Conservation (phyloP, 1,140 invertebrate species). For the Holcopasites calliopsidis region DNA sequence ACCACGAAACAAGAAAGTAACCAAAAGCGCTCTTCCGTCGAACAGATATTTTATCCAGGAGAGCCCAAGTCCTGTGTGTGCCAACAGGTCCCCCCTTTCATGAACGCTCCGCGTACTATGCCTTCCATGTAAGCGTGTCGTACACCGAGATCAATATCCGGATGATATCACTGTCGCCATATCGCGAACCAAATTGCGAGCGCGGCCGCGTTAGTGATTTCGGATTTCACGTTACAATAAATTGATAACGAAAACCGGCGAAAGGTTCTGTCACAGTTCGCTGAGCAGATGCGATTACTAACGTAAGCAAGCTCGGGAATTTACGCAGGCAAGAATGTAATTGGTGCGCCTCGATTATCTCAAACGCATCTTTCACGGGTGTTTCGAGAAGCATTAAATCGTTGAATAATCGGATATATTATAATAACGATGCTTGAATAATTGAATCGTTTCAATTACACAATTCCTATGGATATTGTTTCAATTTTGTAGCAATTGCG, state of each 20-base stretch:
- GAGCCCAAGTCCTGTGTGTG: background rate
- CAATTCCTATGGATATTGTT: no score
- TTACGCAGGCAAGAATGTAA: slow-evolving; percentile 18
- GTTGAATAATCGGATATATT: no score
- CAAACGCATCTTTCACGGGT: background rate
- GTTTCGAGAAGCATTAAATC: background rate
- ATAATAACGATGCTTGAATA: no score
- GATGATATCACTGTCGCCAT: slow-evolving; percentile 52
- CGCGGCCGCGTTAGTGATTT: slow-evolving; percentile 52
- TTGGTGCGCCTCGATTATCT: background rate
- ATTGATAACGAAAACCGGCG: slow-evolving; percentile 58
- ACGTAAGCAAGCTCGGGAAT: slow-evolving; percentile 35
- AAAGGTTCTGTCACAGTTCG: slow-evolving; percentile 17
- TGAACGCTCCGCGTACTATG: background rate
- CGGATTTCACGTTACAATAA: slow-evolving; percentile 63
- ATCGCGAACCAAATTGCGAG: slow-evolving; percentile 59
- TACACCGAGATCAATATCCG: slow-evolving; percentile 58
- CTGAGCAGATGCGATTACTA: slow-evolving; percentile 39
- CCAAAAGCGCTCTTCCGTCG: background rate
- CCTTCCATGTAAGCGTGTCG: slow-evolving; percentile 24
- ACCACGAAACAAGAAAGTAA: no score
- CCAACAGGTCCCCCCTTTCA: slow-evolving; percentile 13
- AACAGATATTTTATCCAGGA: background rate
- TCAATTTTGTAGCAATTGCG: no score
- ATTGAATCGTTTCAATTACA: background rate